These are phyloP conservation scores for Catalaphyllia jardinei DNA, from an alignment of 64 coral and sea anemone genomes.

Conservation along the genomic window DNA sequence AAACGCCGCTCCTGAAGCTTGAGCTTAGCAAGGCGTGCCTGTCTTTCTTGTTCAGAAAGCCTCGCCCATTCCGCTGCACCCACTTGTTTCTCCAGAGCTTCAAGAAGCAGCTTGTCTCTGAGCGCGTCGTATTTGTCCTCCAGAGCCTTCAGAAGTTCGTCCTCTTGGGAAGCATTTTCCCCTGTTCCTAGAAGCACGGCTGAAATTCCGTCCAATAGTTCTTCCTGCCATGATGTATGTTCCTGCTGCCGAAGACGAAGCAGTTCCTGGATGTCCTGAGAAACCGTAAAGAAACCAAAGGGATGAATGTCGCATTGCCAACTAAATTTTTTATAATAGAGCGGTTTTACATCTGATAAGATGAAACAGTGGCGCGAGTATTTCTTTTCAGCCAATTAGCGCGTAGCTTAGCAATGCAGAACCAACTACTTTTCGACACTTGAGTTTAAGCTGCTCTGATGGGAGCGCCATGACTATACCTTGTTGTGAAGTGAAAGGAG, in stretches of 20 bases:
- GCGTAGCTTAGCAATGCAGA: too few species aligned
- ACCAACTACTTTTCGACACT: too few species aligned
- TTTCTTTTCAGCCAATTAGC: background rate
- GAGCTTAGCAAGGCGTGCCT: slow-evolving; percentile 71
- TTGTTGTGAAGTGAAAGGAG: slow-evolving; percentile 60
- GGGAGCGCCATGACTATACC: background rate
- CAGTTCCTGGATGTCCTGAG: slow-evolving; percentile 85
- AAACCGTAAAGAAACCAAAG: background rate
- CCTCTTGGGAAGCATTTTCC: slow-evolving; percentile 81
- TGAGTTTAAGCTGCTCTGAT: too few species aligned
- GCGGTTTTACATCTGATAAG: too few species aligned
- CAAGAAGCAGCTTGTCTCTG: slow-evolving; percentile 78
- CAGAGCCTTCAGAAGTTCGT: slow-evolving; percentile 87
- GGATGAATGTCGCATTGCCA: background rate
- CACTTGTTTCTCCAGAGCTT: slow-evolving; percentile 78
- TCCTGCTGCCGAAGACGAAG: slow-evolving; percentile 80
- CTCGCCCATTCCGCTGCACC: slow-evolving; percentile 85
- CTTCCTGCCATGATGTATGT: slow-evolving; percentile 64
- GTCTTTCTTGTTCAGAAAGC: slow-evolving; percentile 78
- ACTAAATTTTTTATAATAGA: too few species aligned
- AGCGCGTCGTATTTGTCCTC: slow-evolving; percentile 93
- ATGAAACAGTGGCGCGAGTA: too few species aligned
- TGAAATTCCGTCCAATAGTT: slow-evolving; percentile 82
- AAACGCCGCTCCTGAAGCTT: slow-evolving; percentile 87
- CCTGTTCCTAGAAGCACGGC: slow-evolving; percentile 92